These are phyloP conservation scores for Zaprionus inermis DNA, from an alignment of 1,140 invertebrate genomes.

Conservation along the genomic window DNA sequence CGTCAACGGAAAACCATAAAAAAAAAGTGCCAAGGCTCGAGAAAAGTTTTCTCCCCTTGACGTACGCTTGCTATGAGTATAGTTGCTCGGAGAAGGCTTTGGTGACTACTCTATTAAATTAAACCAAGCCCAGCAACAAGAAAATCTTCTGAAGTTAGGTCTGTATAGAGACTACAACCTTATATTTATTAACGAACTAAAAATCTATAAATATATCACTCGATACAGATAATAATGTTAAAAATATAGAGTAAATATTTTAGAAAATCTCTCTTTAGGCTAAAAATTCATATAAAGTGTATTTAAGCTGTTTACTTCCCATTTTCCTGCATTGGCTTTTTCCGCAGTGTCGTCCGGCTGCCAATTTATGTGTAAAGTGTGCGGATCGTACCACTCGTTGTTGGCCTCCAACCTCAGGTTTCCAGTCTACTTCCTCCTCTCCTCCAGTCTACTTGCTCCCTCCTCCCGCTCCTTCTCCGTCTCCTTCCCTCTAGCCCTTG, in stretches of 20 bases:
- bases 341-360: constrained; percentile 48
- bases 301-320: not conserved
- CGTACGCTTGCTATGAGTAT: not conserved
- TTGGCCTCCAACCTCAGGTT: constrained; percentile 28
- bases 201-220: not conserved
- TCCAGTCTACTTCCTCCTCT: not conserved
- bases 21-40: constrained; percentile 39
- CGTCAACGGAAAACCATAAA: constrained; percentile 57
- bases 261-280: not conserved
- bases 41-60: constrained; percentile 16
- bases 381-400: constrained; percentile 39
- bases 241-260: not conserved
- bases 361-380: constrained; percentile 73
- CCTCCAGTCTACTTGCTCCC: not conserved
- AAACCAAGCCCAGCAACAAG: too few species aligned
- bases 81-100: not conserved
- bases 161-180: not conserved
- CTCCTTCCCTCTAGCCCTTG: not conserved
- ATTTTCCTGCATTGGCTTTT: constrained; percentile 19
- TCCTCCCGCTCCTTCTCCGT: not conserved
- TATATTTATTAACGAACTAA: not conserved
- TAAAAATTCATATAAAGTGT: constrained; percentile 4
- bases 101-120: not conserved
- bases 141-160: not conserved
- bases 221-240: not conserved